These are phyloP conservation scores for Cyanistes caeruleus DNA, from an alignment of 2,113 vertebrate genomes.

Conservation along the genomic window DNA sequence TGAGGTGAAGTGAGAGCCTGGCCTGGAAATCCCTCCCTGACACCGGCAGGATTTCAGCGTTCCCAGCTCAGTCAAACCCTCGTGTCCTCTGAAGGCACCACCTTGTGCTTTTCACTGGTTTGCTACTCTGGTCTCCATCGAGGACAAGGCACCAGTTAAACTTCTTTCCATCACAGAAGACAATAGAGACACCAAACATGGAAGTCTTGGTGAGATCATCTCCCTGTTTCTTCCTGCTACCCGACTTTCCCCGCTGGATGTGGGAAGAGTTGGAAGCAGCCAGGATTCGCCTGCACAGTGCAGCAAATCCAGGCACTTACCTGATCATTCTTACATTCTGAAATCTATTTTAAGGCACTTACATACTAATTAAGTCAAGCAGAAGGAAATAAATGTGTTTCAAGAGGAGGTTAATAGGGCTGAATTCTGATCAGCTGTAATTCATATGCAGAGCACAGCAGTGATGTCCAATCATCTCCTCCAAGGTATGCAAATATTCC, in stretches of 20 bases:
- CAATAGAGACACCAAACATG: rapidly evolving
- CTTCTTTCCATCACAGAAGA: not conserved
- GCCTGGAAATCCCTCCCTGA: not conserved
- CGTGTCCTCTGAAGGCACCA: not conserved
- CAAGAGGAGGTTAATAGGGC: conserved; percentile 10
- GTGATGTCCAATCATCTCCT: conserved; percentile 3
- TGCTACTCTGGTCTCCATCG: rapidly evolving
- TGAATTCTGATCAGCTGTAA: not conserved
- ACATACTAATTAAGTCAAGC: not conserved
- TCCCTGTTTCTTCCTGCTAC: not conserved
- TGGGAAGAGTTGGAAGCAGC: not conserved
- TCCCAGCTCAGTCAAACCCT: not conserved
- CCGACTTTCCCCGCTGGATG: rapidly evolving
- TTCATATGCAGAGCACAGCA: conserved; percentile 11
- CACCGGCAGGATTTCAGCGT: rapidly evolving
- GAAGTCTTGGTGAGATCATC: not conserved
- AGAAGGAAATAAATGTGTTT: conserved; percentile 1
- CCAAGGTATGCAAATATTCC: conserved; percentile 28
- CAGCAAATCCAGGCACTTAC: not conserved
- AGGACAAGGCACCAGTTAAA: not conserved
- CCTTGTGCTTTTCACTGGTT: not conserved
- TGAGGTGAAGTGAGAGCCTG: not conserved
- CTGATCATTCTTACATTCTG: not conserved
- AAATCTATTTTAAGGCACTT: conserved; percentile 1
- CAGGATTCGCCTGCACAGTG: not conserved